Conservation (phyloP, 2,888 invertebrate genomes). For the Smittia sp. region DNA sequence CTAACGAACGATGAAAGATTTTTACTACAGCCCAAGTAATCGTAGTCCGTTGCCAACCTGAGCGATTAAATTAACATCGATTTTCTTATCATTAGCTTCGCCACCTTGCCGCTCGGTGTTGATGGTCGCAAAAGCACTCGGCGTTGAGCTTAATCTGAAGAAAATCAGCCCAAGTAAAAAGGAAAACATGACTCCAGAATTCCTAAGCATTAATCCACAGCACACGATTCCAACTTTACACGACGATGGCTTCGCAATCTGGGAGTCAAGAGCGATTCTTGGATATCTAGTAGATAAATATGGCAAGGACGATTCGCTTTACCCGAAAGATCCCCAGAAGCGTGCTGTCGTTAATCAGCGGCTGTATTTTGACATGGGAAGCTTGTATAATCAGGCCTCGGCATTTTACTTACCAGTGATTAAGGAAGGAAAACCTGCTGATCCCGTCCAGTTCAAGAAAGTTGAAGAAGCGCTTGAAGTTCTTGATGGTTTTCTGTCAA, state of each 20-base stretch:
- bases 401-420: constrained; percentile 64
- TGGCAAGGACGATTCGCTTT: constrained; percentile 70
- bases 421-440: constrained; percentile 61
- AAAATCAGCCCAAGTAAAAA: constrained; percentile 54
- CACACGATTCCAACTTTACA: constrained; percentile 80
- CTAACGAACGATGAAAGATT: neutral
- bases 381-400: constrained; percentile 58
- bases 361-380: constrained; percentile 76
- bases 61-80: too few species aligned
- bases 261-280: constrained; percentile 83
- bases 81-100: constrained; percentile 50
- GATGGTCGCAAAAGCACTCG: constrained; percentile 59
- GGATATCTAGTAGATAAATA: constrained; percentile 77
- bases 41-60: too few species aligned
- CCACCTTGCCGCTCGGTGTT: constrained; percentile 61
- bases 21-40: neutral
- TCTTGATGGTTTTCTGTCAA: constrained; percentile 69
- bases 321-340: constrained; percentile 73
- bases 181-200: constrained; percentile 63
- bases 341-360: constrained; percentile 75
- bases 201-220: constrained; percentile 75
- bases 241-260: constrained; percentile 76
- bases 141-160: constrained; percentile 58
- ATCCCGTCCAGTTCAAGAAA: constrained; percentile 66
- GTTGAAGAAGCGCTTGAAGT: constrained; percentile 66